Evolutionary conservation across 2,888 invertebrate genomes (phyloP).

Genomic region (Stenoptilia bipunctidactyla): DNA sequence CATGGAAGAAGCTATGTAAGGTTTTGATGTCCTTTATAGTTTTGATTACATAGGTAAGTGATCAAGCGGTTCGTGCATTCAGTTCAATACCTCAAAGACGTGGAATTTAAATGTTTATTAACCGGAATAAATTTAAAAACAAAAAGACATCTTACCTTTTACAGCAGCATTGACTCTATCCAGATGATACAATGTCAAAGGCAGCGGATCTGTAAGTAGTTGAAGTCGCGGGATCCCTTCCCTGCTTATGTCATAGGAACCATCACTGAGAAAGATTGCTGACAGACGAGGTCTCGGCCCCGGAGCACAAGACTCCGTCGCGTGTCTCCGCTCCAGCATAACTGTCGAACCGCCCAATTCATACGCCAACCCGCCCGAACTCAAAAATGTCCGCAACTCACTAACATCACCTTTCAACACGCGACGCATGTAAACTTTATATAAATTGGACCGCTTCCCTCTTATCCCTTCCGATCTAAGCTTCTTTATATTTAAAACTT

Average conservation of each 20-base stretch:
- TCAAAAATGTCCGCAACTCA: slow-evolving; percentile 45
- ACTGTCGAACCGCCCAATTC: slow-evolving; percentile 53
- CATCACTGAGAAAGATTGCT: slow-evolving; percentile 58
- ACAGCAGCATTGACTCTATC: slow-evolving; percentile 67
- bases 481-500: slow-evolving; percentile 59
- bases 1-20: no score
- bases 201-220: slow-evolving; percentile 60
- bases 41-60: no score
- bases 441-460: slow-evolving; percentile 50
- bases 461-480: slow-evolving; percentile 35
- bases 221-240: slow-evolving; percentile 41
- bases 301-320: slow-evolving; percentile 49
- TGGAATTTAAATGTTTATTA: no score
- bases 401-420: slow-evolving; percentile 56
- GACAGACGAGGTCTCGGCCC: slow-evolving; percentile 56
- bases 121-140: no score
- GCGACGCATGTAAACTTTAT: slow-evolving; percentile 54
- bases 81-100: no score
- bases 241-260: slow-evolving; percentile 29
- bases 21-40: no score
- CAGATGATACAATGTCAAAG: slow-evolving; percentile 63
- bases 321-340: slow-evolving; percentile 41
- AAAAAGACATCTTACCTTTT: slow-evolving; percentile 66
- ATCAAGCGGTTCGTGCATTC: no score
- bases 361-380: slow-evolving; percentile 36